These are phyloP conservation scores for Polyploca ridens DNA, from an alignment of 2,888 invertebrate genomes.

Conservation along the genomic window DNA sequence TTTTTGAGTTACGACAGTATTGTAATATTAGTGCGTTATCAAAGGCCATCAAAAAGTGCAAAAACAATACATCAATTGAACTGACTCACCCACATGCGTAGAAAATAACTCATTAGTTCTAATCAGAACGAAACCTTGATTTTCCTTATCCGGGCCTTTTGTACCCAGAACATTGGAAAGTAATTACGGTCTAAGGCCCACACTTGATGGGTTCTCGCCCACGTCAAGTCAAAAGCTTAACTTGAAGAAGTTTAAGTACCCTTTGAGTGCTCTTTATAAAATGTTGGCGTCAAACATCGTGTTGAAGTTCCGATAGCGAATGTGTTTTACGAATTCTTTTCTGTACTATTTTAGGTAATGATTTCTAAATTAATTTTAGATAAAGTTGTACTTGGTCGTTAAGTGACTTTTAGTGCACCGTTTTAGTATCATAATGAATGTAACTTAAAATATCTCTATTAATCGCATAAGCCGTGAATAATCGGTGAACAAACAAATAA, in stretches of 20 bases:
- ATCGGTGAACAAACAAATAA: too few relatives aligned
- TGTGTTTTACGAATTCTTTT: background rate
- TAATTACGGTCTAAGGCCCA: conserved; percentile 63
- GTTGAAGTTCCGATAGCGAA: background rate
- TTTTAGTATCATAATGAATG: too few relatives aligned
- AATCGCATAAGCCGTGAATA: too few relatives aligned
- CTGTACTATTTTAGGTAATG: background rate
- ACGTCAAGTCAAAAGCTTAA: conserved; percentile 51
- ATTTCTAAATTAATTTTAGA: too few relatives aligned
- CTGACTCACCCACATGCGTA: conserved; percentile 39
- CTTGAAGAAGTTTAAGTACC: conserved; percentile 54
- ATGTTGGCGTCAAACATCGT: conserved; percentile 24
- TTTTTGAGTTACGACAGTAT: too few relatives aligned
- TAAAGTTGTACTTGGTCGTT: too few relatives aligned
- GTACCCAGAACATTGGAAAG: conserved; percentile 61
- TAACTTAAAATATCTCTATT: too few relatives aligned
- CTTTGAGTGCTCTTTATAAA: conserved; percentile 55
- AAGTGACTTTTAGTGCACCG: too few relatives aligned
- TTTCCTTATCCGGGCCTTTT: conserved; percentile 47
- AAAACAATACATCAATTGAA: conserved; percentile 48
- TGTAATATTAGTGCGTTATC: conserved; percentile 25
- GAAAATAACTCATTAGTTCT: conserved; percentile 39
- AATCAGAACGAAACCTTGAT: conserved; percentile 34
- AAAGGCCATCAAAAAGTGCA: conserved; percentile 33
- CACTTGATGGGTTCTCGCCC: conserved; percentile 59